These are phyloP conservation scores for Nerophis ophidion DNA, from an alignment of 2,113 vertebrate species.

Conservation along the genomic window DNA sequence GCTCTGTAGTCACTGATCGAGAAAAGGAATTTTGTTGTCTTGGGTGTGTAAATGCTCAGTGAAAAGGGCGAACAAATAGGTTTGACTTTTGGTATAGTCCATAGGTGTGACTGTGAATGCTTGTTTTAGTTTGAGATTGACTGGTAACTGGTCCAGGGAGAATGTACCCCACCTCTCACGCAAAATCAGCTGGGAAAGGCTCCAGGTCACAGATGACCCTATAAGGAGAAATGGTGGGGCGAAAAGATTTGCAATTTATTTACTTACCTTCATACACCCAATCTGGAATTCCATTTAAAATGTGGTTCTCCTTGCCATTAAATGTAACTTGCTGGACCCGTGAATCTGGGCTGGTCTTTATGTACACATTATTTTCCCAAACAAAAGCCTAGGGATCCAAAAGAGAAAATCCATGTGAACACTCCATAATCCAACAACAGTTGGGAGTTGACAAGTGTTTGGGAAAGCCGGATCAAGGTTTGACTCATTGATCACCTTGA, in stretches of 20 bases:
- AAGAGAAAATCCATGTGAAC: background rate
- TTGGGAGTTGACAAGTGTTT: conserved; percentile 14
- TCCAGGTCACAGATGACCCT: too few species aligned
- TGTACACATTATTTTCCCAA: conserved; percentile 82
- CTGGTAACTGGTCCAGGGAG: too few species aligned
- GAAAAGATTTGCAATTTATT: background rate
- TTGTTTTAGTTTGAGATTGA: too few species aligned
- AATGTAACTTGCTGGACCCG: conserved; percentile 71
- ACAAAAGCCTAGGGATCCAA: conserved; percentile 76
- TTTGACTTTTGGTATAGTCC: too few species aligned
- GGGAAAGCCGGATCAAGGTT: background rate
- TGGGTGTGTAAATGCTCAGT: too few species aligned
- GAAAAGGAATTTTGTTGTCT: too few species aligned
- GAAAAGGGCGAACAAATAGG: too few species aligned
- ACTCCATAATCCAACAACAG: background rate
- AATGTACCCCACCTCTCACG: too few species aligned
- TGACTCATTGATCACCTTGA: conserved; percentile 15
- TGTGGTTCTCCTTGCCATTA: conserved; percentile 74
- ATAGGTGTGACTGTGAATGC: too few species aligned
- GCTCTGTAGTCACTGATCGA: too few species aligned
- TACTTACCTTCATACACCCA: conserved; percentile 94
- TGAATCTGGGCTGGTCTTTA: conserved; percentile 74
- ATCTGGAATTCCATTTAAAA: conserved; percentile 92
- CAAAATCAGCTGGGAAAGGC: too few species aligned
- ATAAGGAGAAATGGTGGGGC: background rate